phyloP scores from a whole-genome alignment of 2,113 vertebrate species.

The Lampris megalopsis region DNA sequence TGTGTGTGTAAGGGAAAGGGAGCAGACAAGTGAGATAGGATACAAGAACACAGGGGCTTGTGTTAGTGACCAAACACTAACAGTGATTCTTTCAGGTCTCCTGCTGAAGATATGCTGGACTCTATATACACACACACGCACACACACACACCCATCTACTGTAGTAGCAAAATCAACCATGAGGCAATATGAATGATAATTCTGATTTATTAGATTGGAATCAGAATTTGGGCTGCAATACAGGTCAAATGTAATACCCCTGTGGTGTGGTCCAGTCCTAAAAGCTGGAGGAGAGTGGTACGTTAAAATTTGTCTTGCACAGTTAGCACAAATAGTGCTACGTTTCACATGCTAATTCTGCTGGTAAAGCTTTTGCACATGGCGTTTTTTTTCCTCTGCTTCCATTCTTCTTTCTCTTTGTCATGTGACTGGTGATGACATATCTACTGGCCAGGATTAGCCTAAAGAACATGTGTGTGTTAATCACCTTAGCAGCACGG shows the following conservation, averaged over 20 bases:
- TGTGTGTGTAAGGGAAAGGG: conserved; percentile 7
- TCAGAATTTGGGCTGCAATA: no score
- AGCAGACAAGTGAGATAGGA: not conserved
- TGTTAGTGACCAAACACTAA: conserved; percentile 15
- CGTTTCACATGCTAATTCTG: not conserved
- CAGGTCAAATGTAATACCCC: no score
- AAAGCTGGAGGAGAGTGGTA: no score
- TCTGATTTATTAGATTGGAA: no score
- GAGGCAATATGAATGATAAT: no score
- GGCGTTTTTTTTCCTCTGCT: not conserved
- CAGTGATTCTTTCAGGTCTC: conserved; percentile 9
- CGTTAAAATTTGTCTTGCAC: no score
- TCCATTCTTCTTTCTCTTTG: not conserved
- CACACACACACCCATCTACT: not conserved
- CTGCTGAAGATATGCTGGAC: not conserved
- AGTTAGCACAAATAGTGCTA: no score
- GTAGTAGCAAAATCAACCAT: not conserved
- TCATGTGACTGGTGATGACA: conserved; percentile 38
- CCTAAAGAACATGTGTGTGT: conserved; percentile 37
- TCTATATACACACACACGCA: not conserved
- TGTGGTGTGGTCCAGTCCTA: no score
- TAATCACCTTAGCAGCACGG: conserved; percentile 65
- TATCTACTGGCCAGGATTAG: conserved; percentile 53
- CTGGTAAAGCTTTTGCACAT: not conserved
- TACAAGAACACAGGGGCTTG: not conserved